A percentile compares a stretch with the other conserved stretches of the same genome.
phyloP scores from a whole-genome alignment of 2,888 invertebrate species.

The Hololepta plana region DNA sequence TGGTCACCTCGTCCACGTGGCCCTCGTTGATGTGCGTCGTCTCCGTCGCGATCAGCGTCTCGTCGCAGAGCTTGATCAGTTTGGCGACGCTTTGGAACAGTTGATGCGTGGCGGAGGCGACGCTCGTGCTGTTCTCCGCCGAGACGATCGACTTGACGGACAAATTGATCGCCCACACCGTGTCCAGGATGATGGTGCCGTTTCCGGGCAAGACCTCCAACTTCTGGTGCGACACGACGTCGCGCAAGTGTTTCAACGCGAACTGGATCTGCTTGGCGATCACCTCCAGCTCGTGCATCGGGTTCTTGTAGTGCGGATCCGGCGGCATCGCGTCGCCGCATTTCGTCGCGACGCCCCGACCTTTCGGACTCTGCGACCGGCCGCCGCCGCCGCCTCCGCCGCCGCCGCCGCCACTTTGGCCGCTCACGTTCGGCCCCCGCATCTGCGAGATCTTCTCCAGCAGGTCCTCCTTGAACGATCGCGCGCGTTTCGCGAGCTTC shows the following conservation, averaged over 20 bases:
- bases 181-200: constrained; percentile 84
- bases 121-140: constrained; percentile 36
- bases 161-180: constrained; percentile 70
- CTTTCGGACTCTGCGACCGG: constrained; percentile 28
- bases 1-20: constrained; percentile 44
- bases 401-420: no score
- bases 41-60: constrained; percentile 58
- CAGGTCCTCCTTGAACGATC: constrained; percentile 85
- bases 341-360: neutral
- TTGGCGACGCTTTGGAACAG: constrained; percentile 74
- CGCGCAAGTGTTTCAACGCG: constrained; percentile 75
- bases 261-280: constrained; percentile 38
- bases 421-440: constrained; percentile 48
- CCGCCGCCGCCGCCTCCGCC: constrained; percentile 11
- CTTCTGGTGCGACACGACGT: constrained; percentile 82
- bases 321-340: constrained; percentile 1
- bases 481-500: constrained; percentile 70
- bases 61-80: constrained; percentile 78
- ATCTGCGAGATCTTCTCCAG: constrained; percentile 80
- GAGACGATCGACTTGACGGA: constrained; percentile 23
- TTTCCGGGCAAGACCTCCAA: constrained; percentile 87
- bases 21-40: constrained; percentile 35
- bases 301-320: constrained; percentile 16
- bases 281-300: constrained; percentile 15
- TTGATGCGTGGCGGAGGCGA: constrained; percentile 66